Conservation (phyloP, 2,888 invertebrate genomes). For the Cataglyphis cursor region DNA sequence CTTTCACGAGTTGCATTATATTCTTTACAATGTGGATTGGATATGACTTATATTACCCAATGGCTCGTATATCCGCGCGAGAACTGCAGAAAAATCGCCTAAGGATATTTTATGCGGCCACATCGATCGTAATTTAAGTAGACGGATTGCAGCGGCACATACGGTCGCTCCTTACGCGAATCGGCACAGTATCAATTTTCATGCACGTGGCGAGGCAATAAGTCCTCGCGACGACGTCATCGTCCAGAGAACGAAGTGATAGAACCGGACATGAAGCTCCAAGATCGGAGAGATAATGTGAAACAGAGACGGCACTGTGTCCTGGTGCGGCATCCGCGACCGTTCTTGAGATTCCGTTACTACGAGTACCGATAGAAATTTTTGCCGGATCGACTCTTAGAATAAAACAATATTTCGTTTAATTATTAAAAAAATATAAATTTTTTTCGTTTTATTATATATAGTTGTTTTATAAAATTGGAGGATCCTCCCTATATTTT, state of each 20-base stretch:
- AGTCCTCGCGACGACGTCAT: background rate
- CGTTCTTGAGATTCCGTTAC: conserved; percentile 48
- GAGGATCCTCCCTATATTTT: background rate
- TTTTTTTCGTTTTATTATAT: background rate
- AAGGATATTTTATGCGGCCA: background rate
- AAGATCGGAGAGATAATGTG: conserved; percentile 45
- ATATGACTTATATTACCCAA: background rate
- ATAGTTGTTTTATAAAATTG: background rate
- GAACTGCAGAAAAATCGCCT: background rate
- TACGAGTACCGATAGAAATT: conserved; percentile 39
- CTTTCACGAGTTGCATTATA: conserved; percentile 5
- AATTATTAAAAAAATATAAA: conserved; percentile 8
- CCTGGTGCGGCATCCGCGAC: conserved; percentile 23
- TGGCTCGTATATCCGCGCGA: background rate
- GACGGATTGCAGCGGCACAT: background rate
- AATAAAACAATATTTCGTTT: conserved; percentile 1
- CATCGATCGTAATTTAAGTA: background rate
- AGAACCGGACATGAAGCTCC: conserved; percentile 34
- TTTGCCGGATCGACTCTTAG: background rate
- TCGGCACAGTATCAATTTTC: conserved; percentile 21
- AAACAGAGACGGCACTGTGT: conserved; percentile 51
- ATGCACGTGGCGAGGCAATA: conserved; percentile 23
- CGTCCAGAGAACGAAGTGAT: conserved; percentile 23
- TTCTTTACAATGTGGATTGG: background rate
- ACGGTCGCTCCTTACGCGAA: conserved; percentile 20